Evolutionary conservation across 64 coral and sea anemone genomes (phyloP).

Genomic region (Platygyra sinensis): DNA sequence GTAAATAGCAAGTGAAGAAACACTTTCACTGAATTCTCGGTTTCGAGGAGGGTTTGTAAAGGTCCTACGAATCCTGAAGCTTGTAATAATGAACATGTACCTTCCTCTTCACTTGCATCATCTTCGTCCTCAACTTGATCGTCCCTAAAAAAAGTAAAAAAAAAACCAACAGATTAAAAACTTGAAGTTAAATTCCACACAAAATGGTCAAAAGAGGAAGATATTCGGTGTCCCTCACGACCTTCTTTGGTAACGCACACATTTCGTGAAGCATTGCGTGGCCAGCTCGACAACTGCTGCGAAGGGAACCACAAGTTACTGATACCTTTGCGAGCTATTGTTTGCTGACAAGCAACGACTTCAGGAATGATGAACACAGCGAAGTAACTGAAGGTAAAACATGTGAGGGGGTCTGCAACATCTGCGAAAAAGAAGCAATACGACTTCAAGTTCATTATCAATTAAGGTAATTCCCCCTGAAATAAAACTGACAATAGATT

Average conservation of each 20-base stretch:
- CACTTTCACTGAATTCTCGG: too few relatives aligned
- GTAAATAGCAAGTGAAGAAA: too few relatives aligned
- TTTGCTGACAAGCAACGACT: constrained; percentile 66
- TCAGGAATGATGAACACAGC: constrained; percentile 61
- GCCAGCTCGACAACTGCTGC: neutral
- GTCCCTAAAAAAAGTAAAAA: too few relatives aligned
- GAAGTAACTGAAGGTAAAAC: constrained; percentile 68
- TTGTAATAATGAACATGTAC: neutral
- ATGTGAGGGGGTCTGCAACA: constrained; percentile 66
- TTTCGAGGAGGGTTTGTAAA: neutral
- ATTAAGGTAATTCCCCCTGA: too few relatives aligned
- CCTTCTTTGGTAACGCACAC: neutral
- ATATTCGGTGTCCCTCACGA: too few relatives aligned
- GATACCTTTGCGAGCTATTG: constrained; percentile 7
- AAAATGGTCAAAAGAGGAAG: neutral
- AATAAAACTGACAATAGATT: too few relatives aligned
- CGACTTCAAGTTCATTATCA: neutral
- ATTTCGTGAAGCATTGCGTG: neutral
- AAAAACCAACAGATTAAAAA: neutral
- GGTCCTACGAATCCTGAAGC: too few relatives aligned
- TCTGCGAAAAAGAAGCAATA: constrained; percentile 31
- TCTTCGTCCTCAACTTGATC: neutral
- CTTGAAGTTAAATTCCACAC: neutral
- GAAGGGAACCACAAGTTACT: neutral
- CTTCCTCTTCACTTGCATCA: constrained; percentile 3